Base-by-base conservation (phyloP, 1,140 invertebrate species). In the Drosophila seguyi region DNA sequence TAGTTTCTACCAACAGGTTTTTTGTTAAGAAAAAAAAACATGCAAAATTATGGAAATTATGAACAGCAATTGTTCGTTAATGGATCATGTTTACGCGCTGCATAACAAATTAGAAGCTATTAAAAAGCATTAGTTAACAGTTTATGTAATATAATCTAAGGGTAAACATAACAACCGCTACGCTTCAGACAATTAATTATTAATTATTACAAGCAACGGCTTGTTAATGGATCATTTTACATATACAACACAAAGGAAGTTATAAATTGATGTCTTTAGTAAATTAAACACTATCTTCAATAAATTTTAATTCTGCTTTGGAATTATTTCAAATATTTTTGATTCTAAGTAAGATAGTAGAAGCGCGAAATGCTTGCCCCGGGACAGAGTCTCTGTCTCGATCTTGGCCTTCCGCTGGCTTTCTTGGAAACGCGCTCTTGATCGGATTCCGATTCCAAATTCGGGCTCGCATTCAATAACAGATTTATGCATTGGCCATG, bases 401-500 rank as follows among this genome's bases (percentile, higher is more conserved):
- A 20, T 52, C 22, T 34, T 76, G 74, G 62, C 74, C 73, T 76
- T 67, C 48, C 42, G 52, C 39, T 55, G 62, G 50, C 68, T 76
- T 76, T 76, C 74, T 77, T 76, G 74, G 74, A 76, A 76, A 42
- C 56, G 55, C 74, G 55, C 74, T 76, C 55, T 55, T 67, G 62
- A 76, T 76, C 73, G 73, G 55, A 76, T 76, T 76, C 73, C 59
- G 59, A 75, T 75, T 67, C 74, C 59, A n/a, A 48, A 75, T 75
- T 57, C 72, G 74, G 55, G 62, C 63, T 76, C 74, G 74, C 74
- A 76, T 76, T 76, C 62, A 76, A 82, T 82, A 79, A 66, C 53
- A 79, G 74, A 79, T 82, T 87, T 79, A 79, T 80, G 81, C 79
- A 88, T 88, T 88, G 85, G 81, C 73, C 84, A 78, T 87, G 85